Evolutionary conservation across 2,797 vertebrate species (phyloP), one percentile per base, ranked within the genome.

Genomic region (Malacoctenus gilli): DNA sequence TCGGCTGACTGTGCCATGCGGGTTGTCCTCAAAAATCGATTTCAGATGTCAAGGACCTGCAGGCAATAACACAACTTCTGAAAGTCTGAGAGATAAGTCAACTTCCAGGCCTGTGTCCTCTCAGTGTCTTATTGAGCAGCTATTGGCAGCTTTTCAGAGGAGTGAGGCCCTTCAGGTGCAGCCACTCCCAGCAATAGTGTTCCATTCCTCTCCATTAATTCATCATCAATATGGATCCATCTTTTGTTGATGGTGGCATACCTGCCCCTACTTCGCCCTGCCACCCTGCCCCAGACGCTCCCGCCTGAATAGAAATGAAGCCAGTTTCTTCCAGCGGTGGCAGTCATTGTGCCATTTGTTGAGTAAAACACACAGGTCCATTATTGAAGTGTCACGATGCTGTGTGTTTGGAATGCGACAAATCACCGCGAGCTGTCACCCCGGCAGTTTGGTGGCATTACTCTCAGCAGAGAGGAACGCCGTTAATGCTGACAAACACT

Each of bases 161-260:
- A 72, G 64, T 37, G 31, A 30, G 72, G 54, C 73, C 75, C 76
- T 86, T 79, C 75, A 79, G 84, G 73, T 79, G 59, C 57, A 32
- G 6, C 31, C 72, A 54, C 61, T 78, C 70, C 76, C 5, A 28
- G n/a, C 25, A 77, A 74, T 59, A 42, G 54, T 42, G 71, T 38
- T 72, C 71, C 59, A 87, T 87, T 82, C 67, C 79, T 84, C 83
- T 79, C 75, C 76, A 82, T 88, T 85, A 85, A 87, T 77, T 81
- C 47, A 31, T 87, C 75, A 82, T 79, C 77, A 69, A 78, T 83
- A 83, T 72, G 68, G 80, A 86, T 86, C 78, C 89, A 92, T 92
- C 77, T 93, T 93, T 89, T 92, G 74, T 92, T 89, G 72, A 94
- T 90, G 62, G 86, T 87, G 57, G 93, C 92, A 85, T 89, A 77